Conservation (phyloP, 2,113 vertebrate genomes). For the Pelusios castaneus region DNA sequence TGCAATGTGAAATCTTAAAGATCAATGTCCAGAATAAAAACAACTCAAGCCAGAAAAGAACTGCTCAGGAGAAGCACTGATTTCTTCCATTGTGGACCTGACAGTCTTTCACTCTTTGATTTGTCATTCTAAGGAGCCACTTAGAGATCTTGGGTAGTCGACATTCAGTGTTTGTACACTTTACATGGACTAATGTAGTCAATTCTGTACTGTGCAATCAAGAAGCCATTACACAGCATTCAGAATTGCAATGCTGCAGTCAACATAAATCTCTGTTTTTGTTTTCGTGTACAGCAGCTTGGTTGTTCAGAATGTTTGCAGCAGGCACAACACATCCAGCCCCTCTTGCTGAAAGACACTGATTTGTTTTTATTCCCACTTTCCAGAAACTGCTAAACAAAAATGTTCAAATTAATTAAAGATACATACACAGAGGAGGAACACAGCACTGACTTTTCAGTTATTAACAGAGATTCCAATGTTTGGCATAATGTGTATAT, state of each 20-base stretch:
- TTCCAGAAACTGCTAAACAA: background rate
- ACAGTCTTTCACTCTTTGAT: background rate
- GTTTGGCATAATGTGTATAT: background rate
- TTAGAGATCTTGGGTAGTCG: background rate
- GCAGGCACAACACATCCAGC: background rate
- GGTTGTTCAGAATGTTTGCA: background rate
- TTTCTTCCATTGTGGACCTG: background rate
- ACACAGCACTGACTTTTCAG: background rate
- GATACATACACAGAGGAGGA: background rate
- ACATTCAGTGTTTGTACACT: fast-evolving
- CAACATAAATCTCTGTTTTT: background rate
- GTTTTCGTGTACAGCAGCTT: fast-evolving
- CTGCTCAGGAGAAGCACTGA: background rate
- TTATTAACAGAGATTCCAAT: background rate
- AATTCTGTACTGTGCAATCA: background rate
- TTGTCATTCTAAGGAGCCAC: background rate
- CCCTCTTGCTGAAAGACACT: background rate
- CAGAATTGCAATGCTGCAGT: background rate
- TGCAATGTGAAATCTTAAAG: background rate
- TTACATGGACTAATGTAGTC: background rate
- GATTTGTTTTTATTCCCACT: background rate
- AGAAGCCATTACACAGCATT: background rate
- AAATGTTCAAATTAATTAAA: background rate
- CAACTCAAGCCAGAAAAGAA: constrained; percentile 6
- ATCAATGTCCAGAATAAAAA: background rate